Base-by-base conservation (phyloP, 2,888 invertebrate genomes). In the Polydesmus complanatus region DNA sequence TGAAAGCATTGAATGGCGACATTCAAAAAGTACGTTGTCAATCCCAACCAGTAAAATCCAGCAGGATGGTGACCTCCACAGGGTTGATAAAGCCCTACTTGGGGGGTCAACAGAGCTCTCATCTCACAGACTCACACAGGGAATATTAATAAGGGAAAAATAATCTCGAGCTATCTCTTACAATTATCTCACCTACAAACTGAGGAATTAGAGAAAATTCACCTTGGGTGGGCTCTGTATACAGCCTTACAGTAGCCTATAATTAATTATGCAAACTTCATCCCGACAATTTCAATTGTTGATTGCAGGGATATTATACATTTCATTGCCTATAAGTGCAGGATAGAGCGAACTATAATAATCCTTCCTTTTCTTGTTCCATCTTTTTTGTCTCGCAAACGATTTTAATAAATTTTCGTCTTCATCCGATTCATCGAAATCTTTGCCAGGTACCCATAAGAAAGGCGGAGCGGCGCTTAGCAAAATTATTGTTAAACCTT, bases 381-480 rank as follows among this genome's bases (percentile, higher is more conserved):
- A 22, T 51, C 8, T 21, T 22, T 56, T 56, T 23, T 26, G 22
- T 37, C 19, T 56, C 37, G 25, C n/a, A 21, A 48, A 57, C 23
- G 37, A 48, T 27, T 25, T 49, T 19, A 49, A 49, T n/a, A 57
- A 26, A 49, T 49, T 57, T 50, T 57, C 57, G 1, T 56, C 56
- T 56, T 56, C 56, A 26, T 57, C 57, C 2, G 25, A 21, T 14
- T 57, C 57, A n/a, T 22, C 23, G 1, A 25, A 23, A 19, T 37
- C n/a, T 18, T 37, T 23, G 8, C 37, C 57, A 18, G 57, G 57
- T 3, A 47, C 27, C 57, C 57, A 57, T 21, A 57, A 2, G 23
- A 49, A 57, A 19, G 48, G 57, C 2, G 48, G 57, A 23, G 57
- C 57, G 21, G 49, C 18, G 50, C 57, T 22, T 18, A 57, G 57